Conservation (phyloP, 92 coral and sea anemone species). For the Isaurus tuberculatus region DNA sequence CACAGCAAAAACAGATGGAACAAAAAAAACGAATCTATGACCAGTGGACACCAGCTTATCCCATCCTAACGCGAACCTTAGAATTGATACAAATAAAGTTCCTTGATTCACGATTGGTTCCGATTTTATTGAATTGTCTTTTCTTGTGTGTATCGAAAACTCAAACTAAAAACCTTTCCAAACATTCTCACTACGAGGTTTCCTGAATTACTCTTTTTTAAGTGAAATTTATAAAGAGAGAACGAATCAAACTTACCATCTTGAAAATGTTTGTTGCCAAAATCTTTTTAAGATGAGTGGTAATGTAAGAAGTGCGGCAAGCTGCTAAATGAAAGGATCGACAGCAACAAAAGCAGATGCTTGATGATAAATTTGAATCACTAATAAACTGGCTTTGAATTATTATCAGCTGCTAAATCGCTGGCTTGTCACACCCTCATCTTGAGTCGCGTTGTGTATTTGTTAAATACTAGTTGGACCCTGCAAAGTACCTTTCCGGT, state of each 20-base stretch:
- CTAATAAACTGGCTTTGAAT: constrained; percentile 27
- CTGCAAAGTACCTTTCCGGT: too few species aligned
- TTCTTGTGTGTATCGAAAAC: background rate
- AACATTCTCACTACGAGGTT: background rate
- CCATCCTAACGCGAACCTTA: too few species aligned
- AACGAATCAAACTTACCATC: background rate
- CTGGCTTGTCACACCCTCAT: constrained; percentile 34
- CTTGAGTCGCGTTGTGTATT: background rate
- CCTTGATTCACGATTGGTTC: background rate
- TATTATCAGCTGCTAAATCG: constrained; percentile 35
- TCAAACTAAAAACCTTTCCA: background rate
- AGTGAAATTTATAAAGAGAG: background rate
- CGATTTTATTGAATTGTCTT: background rate
- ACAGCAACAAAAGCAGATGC: background rate
- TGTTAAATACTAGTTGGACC: too few species aligned
- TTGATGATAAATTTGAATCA: constrained; percentile 25
- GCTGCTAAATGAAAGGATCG: background rate
- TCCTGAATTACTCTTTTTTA: background rate
- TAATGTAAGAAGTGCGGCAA: background rate
- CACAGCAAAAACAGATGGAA: too few species aligned
- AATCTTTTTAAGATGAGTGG: background rate
- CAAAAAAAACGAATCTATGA: too few species aligned
- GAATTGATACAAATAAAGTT: too few species aligned
- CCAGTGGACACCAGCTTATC: too few species aligned
- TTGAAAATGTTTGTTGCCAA: background rate